Base-by-base conservation (phyloP, 2,113 vertebrate genomes). In the Pedetes capensis region DNA sequence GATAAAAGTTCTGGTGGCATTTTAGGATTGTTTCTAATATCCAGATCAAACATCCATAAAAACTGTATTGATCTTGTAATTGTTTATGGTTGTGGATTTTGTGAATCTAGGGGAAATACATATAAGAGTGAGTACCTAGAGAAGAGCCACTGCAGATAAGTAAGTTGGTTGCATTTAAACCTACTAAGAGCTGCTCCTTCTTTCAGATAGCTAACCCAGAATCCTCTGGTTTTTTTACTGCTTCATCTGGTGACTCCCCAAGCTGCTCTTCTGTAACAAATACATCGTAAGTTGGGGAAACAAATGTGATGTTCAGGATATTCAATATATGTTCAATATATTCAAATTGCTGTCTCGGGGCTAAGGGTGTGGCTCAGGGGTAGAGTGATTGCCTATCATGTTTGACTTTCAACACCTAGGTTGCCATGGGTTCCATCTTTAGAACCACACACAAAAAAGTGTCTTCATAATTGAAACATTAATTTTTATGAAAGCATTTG, bases 221-320 rank as follows among this genome's bases (percentile, higher is more conserved):
- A 0, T 37, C 53, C 6, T 20, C 3, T 53, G 49, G 6, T 39
- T 13, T 6, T 94, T 37, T 7, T 63, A 3, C 7, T 5, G 0
- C 25, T 39, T 3, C 0, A 0, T 25, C 6, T 51, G 14, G 17
- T 86, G 37, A 37, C n/a, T 9, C 1, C 2, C 3, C 6, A n/a
- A 74, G 10, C 27, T 34, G 0, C 10, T 16, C n/a, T 37, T 84
- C 12, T 72, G 2, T 3, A 16, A 3, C 0, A 55, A 75, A 4
- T 10, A 4, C 25, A 9, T 34, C 0, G 97, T 97, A 96, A 97
- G 97, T 96, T 22, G 63, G 32, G 25, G 16, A 74, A 83, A 47
- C 8, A 23, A 17, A 2, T 39, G 61, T 82, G 88, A 51, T 75
- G 74, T 51, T 78, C 47, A 51, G 71, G 17, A 78, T 63, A 90